Evolutionary conservation across 1,140 invertebrate genomes (phyloP).

Genomic region (Calliopsis andreniformis): DNA sequence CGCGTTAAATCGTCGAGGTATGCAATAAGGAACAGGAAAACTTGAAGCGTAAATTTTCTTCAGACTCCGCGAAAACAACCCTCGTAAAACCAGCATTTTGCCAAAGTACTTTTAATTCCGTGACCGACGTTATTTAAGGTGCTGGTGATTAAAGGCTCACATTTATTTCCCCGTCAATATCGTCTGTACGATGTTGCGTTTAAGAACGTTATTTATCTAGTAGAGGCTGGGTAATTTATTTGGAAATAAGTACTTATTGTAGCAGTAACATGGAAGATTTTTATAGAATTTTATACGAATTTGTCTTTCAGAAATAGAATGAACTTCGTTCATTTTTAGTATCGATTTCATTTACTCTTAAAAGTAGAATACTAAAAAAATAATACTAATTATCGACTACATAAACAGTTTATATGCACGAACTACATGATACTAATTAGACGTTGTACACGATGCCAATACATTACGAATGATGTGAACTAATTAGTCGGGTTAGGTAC

Average conservation of each 20-base stretch:
- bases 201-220: too few relatives aligned
- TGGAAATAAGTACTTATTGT: too few relatives aligned
- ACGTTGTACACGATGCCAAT: constrained; percentile 16
- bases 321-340: too few relatives aligned
- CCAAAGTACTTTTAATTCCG: constrained; percentile 14
- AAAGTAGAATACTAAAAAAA: too few relatives aligned
- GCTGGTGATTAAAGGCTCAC: neutral
- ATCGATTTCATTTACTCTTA: too few relatives aligned
- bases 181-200: too few relatives aligned
- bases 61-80: constrained; percentile 14
- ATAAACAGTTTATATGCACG: neutral
- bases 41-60: constrained; percentile 26
- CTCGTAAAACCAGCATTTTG: constrained; percentile 30
- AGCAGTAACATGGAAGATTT: too few relatives aligned
- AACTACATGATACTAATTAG: constrained; percentile 15
- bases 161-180: neutral
- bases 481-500: constrained; percentile 28
- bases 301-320: too few relatives aligned
- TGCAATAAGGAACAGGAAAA: constrained; percentile 24
- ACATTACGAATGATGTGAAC: neutral
- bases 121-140: constrained; percentile 7
- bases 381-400: neutral
- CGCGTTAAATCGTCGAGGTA: constrained; percentile 32
- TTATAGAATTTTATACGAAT: too few relatives aligned
- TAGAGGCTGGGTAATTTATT: too few relatives aligned